Evolutionary conservation across 2,113 vertebrate species (phyloP), one percentile per base, ranked within the genome.

Genomic region (Gobio gobio): DNA sequence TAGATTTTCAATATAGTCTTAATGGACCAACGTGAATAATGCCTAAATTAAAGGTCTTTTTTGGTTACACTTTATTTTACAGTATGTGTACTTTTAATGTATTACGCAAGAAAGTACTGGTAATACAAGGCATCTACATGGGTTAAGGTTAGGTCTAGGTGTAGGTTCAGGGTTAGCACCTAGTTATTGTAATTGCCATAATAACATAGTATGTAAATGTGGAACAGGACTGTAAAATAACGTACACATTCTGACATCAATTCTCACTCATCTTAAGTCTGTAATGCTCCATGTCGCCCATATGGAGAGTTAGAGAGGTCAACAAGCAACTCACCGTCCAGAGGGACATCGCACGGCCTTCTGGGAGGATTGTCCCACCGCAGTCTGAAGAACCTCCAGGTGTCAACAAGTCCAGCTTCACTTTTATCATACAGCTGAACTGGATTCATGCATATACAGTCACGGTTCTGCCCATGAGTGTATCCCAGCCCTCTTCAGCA

Each of bases 291-390:
- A 36, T 18, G 8, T 9, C 10, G 3, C 33, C 40, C 10, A 59
- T 36, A 8, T 3, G 10, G 63, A 66, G 24, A 24, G 33, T 12
- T 24, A 45, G 12, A 79, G n/a, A 26, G 14, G 5, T 76, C 43
- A 78, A 61, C 80, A 77, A 33, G 26, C 40, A 59, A 90, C 90
- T 91, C 86, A 91, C 90, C 90, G 87, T 63, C 87, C 88, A 91
- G 58, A 88, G 47, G 63, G 88, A 90, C 90, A 91, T 91, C 14
- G 77, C 86, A 63, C 83, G 29, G 68, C 33, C 54, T 82, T 78
- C 82, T 78, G 12, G 29, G 24, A 66, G 29, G 75, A 73, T 88
- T 51, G 13, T 78, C 73, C 72, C 58, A 43, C 81, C 74, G 29
- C 29, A 59, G 82, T 56, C 18, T 22, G 24, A 84, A 66, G 58